Evolutionary conservation across 1,140 invertebrate species (phyloP), one percentile per base, ranked within the genome.

Genomic region (Macrotrachela quadricornifera): DNA sequence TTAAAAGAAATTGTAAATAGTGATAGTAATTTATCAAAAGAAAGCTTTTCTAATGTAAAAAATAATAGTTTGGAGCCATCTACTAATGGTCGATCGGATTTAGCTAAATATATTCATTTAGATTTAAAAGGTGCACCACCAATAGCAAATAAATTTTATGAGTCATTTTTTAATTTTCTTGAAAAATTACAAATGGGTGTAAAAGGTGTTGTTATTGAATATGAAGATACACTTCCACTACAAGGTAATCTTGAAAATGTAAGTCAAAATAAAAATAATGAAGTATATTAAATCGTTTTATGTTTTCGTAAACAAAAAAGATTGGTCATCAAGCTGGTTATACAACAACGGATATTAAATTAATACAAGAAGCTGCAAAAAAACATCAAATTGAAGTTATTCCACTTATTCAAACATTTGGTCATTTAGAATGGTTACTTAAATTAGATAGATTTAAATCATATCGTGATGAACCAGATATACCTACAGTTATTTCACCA

Each of bases 191-290:
- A 30, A 30, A 64, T 84, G 79, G 82, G 80, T 16, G 83, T 82
- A 0, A 95, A 83, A 44, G 86, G 85, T 1, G 67, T 94, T 30
- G 70, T 94, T 1, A 69, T 92, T 50, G 91, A 96, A 68, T 96
- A 92, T 72, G 91, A 96, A 71, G 91, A 97, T 61, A 92, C 88
- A 83, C 96, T 95, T 69, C 90, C 90, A 0, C 95, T 82, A 66
- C 73, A 70, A 18, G 83, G 78, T 0, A 64, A 68, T 0, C 64
- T 95, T 4, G 68, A 68, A n/a, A 66, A 72, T 1, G 68, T 90
- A 30, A 30, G 21, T 30, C 2, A 30, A 30, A 30, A 30, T 30
- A 4, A 4, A 8, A 30, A 30, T 30, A 4, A 30, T 4, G 2
- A 30, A 30, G 9, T 15, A 38, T 10, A 53, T 47, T 21, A 44